Evolutionary conservation across 2,113 vertebrate species (phyloP).

Genomic region (Panurus biarmicus): DNA sequence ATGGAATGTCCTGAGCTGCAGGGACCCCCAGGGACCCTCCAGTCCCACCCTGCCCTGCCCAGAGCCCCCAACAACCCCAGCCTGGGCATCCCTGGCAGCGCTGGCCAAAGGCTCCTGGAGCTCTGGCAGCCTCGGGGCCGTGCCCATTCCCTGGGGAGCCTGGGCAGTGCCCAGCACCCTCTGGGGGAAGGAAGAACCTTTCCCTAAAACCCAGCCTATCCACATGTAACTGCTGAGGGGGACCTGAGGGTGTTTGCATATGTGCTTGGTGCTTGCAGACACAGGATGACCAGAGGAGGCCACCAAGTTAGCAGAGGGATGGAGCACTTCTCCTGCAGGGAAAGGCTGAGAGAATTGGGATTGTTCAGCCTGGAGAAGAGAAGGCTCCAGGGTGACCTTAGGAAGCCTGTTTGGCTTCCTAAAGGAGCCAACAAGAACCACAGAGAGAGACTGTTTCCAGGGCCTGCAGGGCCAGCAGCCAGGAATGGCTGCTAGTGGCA

Average conservation of each 20-base stretch:
- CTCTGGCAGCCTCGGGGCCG: not conserved
- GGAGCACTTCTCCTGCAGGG: not conserved
- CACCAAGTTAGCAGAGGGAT: not conserved
- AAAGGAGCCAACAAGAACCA: not conserved
- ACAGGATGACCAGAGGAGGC: not conserved
- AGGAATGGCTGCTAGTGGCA: not conserved
- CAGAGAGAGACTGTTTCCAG: not conserved
- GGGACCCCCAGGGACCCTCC: not conserved
- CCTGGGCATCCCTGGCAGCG: not conserved
- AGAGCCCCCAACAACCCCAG: fast-evolving
- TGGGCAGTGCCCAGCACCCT: not conserved
- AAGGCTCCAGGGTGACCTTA: not conserved
- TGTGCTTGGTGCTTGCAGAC: not conserved
- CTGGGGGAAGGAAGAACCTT: not conserved
- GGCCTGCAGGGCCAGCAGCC: fast-evolving
- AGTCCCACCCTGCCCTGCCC: not conserved
- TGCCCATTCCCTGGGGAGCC: not conserved
- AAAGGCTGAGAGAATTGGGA: not conserved
- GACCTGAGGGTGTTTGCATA: not conserved
- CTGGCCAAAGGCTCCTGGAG: not conserved
- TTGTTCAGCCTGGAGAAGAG: not conserved
- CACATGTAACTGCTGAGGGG: not conserved
- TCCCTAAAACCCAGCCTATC: fast-evolving
- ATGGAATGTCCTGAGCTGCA: fast-evolving
- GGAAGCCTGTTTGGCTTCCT: too few relatives aligned